phyloP scores from a whole-genome alignment of 2,888 invertebrate genomes.

The Trisateles emortualis region DNA sequence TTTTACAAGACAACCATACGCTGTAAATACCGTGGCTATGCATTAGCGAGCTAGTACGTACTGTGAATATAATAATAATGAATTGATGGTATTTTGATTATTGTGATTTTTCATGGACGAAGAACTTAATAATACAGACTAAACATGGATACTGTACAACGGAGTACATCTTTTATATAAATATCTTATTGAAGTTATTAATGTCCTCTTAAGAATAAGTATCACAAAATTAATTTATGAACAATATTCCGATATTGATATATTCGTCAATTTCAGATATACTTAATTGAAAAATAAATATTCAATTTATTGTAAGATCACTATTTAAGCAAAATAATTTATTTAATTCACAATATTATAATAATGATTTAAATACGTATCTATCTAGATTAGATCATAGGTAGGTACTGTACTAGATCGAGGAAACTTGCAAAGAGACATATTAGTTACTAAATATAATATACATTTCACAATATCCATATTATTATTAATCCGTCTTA shows the following conservation, averaged over 20 bases:
- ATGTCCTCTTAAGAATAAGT: background rate
- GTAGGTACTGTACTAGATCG: slow-evolving; percentile 15
- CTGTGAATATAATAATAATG: slow-evolving; percentile 16
- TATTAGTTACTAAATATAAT: background rate
- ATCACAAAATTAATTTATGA: slow-evolving; percentile 2
- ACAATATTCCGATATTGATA: slow-evolving; percentile 29
- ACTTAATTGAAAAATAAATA: slow-evolving; percentile 38
- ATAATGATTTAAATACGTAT: slow-evolving; percentile 40
- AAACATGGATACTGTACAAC: background rate
- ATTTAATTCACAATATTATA: slow-evolving; percentile 23
- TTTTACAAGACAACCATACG: slow-evolving; percentile 19
- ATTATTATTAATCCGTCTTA: slow-evolving; percentile 53
- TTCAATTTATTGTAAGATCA: slow-evolving; percentile 44
- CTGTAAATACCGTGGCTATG: slow-evolving; percentile 42
- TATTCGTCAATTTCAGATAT: slow-evolving; percentile 60
- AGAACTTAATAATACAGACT: background rate
- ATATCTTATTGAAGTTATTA: too few relatives aligned
- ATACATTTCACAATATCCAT: slow-evolving; percentile 39
- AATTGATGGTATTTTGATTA: slow-evolving; percentile 25
- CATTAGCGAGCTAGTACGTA: slow-evolving; percentile 39
- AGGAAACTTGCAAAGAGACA: background rate
- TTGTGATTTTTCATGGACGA: slow-evolving; percentile 11
- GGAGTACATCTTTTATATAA: too few relatives aligned
- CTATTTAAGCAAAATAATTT: slow-evolving; percentile 42
- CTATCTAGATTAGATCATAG: slow-evolving; percentile 45